These are phyloP conservation scores for Pentamera pediparva DNA, from an alignment of 53 echinoderm and acorn worm species.

Conservation along the genomic window DNA sequence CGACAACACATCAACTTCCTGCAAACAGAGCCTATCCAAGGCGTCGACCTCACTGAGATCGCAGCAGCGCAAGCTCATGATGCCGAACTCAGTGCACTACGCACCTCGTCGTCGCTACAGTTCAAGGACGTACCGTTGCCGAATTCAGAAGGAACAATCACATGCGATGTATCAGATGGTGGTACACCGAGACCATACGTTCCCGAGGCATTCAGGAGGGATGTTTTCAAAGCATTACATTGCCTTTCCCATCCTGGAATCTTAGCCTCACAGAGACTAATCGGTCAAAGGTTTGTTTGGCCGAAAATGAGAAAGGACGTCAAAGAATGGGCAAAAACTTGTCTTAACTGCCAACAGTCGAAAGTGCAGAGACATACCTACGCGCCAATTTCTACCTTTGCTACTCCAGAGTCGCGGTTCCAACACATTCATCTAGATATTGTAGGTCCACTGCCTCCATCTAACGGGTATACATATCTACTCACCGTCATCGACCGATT, in stretches of 20 bases:
- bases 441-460: constrained; percentile 43
- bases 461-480: constrained; percentile 37
- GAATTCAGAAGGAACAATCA: neutral
- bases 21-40: neutral
- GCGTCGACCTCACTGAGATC: constrained; percentile 3
- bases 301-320: constrained; percentile 38
- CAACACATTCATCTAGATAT: constrained; percentile 48
- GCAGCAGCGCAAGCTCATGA: neutral
- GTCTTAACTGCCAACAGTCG: constrained; percentile 26
- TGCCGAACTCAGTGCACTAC: neutral
- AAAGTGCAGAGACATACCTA: constrained; percentile 45
- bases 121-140: neutral
- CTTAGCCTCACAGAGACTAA: constrained; percentile 32
- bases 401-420: constrained; percentile 38
- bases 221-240: constrained; percentile 43
- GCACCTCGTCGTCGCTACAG: neutral
- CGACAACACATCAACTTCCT: neutral
- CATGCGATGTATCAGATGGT: neutral
- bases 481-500: constrained; percentile 31
- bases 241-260: constrained; percentile 38
- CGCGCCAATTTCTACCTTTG: constrained; percentile 36
- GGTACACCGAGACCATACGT: constrained; percentile 20
- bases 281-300: constrained; percentile 45
- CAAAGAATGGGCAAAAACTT: constrained; percentile 14
- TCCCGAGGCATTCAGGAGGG: constrained; percentile 22